Conservation (phyloP, 2,113 vertebrate genomes). For the Dolichotis patagonum region DNA sequence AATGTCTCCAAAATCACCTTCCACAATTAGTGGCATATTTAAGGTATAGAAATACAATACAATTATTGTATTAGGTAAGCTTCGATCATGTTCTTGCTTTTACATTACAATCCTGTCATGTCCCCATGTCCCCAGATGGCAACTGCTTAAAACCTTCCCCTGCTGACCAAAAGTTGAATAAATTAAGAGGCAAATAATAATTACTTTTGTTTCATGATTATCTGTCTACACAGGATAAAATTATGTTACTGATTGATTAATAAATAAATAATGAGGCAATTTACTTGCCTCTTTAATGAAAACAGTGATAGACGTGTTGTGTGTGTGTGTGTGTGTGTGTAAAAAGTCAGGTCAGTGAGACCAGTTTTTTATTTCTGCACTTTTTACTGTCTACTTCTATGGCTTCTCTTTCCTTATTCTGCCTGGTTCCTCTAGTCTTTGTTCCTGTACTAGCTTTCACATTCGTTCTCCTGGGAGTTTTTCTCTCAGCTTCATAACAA, state of each 20-base stretch:
- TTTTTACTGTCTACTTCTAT: neutral
- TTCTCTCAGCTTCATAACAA: constrained; percentile 58
- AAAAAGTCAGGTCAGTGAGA: neutral
- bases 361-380: neutral
- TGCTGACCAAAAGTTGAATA: constrained; percentile 8
- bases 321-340: neutral
- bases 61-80: neutral
- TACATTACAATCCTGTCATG: neutral
- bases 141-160: neutral
- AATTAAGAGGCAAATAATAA: neutral
- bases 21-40: neutral
- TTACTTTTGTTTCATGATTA: neutral
- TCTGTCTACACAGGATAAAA: neutral
- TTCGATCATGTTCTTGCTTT: neutral
- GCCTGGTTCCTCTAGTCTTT: constrained; percentile 40
- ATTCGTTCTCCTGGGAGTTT: constrained; percentile 59
- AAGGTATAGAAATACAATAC: neutral
- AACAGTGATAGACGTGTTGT: neutral
- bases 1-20: neutral
- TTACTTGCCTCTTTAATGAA: neutral
- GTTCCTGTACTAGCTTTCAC: constrained; percentile 57
- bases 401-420: constrained; percentile 50
- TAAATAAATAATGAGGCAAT: neutral
- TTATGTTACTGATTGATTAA: neutral
- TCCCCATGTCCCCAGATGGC: neutral